Base-by-base conservation (phyloP, 2,888 invertebrate genomes). In the Hydriomena furcata region DNA sequence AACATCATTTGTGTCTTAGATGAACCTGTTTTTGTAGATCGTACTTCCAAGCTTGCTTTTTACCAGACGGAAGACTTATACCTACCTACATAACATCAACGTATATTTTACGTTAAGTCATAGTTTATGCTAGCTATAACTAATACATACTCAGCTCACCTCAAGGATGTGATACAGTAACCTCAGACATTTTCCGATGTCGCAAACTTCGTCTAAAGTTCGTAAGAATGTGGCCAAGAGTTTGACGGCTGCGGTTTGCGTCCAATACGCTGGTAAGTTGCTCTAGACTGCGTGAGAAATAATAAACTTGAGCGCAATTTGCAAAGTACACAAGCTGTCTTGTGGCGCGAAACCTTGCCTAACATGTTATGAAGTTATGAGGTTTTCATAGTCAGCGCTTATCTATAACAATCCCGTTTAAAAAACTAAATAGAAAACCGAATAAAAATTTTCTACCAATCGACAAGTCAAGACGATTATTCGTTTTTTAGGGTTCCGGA, bases 171-270 rank as follows among this genome's bases (percentile, higher is more conserved):
- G 31, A 20, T 38, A 24, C 32, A 45, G 23, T 46, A 52, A 52
- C 46, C 52, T 24, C 38, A 56, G 45, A 44, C 47, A 52, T 47
- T 35, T 53, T 25, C 8, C 12, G 32, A 32, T 47, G 25, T 47
- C 43, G 17, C 54, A 21, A 50, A 47, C 38, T 67, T 66, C 54
- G 50, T 54, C 11, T 8, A 25, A 47, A 38, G 32, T 49, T 52
- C 60, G 52, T 66, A 79, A 80, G 74, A 78, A 79, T 80, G 77
- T 65, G 70, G 61, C 55, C 58, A 63, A 66, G 68, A 70, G 76
- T 71, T 74, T 64, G 69, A 67, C 62, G 67, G 65, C 59, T 61
- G 53, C 57, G 52, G 61, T 54, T 61, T 55, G 52, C 48, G 62
- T 63, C 63, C 64, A 47, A 48, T 47, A 54, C 44, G 23, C 38